phyloP scores from a whole-genome alignment of 1,140 invertebrate genomes.

The Octopus sinensis region DNA sequence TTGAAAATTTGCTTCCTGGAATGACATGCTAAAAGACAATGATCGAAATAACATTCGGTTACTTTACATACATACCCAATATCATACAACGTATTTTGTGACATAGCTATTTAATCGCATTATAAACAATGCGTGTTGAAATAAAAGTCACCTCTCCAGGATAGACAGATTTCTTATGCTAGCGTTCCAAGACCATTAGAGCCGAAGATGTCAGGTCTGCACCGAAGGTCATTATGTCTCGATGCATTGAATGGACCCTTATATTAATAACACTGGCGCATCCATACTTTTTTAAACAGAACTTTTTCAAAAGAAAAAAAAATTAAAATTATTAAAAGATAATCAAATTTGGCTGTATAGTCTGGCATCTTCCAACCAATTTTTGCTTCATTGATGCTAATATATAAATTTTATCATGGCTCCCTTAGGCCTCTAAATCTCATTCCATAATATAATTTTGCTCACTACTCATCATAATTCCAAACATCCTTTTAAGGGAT shows the following conservation, averaged over 20 bases:
- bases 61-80: neutral
- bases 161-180: no score
- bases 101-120: neutral
- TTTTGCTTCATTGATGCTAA: neutral
- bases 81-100: neutral
- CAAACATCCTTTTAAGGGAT: no score
- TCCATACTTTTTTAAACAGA: neutral
- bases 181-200: no score
- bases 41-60: neutral
- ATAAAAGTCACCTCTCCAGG: no score
- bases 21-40: neutral
- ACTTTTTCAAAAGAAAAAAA: neutral
- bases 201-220: no score
- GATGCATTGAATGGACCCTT: neutral
- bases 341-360: neutral
- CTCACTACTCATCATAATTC: no score
- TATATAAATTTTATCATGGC: neutral
- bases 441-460: no score
- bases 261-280: neutral
- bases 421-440: slow-evolving; percentile 10
- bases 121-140: no score
- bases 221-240: no score
- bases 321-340: neutral
- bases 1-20: neutral
- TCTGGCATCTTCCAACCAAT: no score